Percentiles rank a stretch among this genome's conserved stretches.
Conservation (phyloP, 2,888 invertebrate species). For the Serripes groenlandicus region DNA sequence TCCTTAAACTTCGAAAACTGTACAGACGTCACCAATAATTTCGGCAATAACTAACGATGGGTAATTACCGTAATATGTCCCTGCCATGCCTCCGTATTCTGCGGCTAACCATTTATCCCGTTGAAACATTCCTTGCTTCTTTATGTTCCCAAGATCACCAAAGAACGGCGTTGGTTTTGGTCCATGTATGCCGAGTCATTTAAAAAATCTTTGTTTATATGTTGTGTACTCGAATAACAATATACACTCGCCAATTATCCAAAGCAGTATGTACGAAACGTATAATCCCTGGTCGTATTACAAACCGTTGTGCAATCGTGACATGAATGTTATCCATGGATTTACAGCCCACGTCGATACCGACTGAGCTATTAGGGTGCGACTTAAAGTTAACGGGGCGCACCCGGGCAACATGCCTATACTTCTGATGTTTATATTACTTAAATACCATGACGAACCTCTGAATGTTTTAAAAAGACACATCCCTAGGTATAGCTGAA, state of each 20-base stretch:
- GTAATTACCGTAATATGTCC: constrained; percentile 57
- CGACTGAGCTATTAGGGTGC: too few species aligned
- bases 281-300: too few species aligned
- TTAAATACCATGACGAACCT: too few species aligned
- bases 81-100: constrained; percentile 58
- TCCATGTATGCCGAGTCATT: constrained; percentile 46
- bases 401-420: too few species aligned
- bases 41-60: constrained; percentile 64
- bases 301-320: too few species aligned
- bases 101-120: constrained; percentile 49
- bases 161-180: constrained; percentile 42
- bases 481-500: too few species aligned
- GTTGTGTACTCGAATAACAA: constrained; percentile 29
- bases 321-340: too few species aligned
- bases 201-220: constrained; percentile 48
- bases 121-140: constrained; percentile 38
- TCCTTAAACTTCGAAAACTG: constrained; percentile 68
- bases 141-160: constrained; percentile 44
- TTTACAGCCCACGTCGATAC: too few species aligned
- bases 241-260: constrained; percentile 3
- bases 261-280: constrained; percentile 35
- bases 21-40: constrained; percentile 62
- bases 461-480: too few species aligned
- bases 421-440: too few species aligned
- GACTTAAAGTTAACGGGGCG: too few species aligned